A percentile compares a stretch with the other conserved stretches of the same genome.
Evolutionary conservation across 2,797 vertebrate genomes (phyloP).

Genomic region (Spinus pinus): DNA sequence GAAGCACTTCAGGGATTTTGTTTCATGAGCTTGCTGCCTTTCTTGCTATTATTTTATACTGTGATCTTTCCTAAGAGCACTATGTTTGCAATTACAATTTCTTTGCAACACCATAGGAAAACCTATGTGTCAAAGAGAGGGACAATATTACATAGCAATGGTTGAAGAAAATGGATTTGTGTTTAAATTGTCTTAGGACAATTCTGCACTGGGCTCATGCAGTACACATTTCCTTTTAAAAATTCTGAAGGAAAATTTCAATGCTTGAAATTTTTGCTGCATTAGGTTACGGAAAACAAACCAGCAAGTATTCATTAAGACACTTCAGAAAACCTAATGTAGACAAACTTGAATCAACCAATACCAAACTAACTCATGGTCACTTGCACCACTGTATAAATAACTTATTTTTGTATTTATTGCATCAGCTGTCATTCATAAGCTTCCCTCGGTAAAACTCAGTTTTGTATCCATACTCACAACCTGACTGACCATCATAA

Average conservation of each 20-base stretch:
- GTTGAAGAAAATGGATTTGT: neutral
- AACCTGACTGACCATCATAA: neutral
- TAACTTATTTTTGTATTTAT: neutral
- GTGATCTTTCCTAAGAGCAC: neutral
- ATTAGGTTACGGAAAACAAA: neutral
- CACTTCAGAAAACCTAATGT: neutral
- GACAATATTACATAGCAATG: neutral
- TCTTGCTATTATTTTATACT: neutral
- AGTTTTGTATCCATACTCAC: neutral
- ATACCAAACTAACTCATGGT: neutral
- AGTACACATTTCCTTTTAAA: neutral
- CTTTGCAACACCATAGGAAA: neutral
- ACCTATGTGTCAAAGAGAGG: neutral
- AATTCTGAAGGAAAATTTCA: neutral
- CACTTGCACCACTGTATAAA: neutral
- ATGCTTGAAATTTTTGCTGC: neutral
- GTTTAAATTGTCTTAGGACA: neutral
- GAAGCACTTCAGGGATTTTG: neutral
- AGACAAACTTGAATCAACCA: neutral
- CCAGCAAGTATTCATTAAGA: neutral
- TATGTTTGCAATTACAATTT: neutral
- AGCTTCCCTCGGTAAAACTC: neutral
- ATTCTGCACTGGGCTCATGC: rapidly evolving
- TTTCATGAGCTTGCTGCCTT: neutral
- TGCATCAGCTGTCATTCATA: rapidly evolving